Conservation (phyloP, 2,888 invertebrate genomes). For the Panopea generosa region DNA sequence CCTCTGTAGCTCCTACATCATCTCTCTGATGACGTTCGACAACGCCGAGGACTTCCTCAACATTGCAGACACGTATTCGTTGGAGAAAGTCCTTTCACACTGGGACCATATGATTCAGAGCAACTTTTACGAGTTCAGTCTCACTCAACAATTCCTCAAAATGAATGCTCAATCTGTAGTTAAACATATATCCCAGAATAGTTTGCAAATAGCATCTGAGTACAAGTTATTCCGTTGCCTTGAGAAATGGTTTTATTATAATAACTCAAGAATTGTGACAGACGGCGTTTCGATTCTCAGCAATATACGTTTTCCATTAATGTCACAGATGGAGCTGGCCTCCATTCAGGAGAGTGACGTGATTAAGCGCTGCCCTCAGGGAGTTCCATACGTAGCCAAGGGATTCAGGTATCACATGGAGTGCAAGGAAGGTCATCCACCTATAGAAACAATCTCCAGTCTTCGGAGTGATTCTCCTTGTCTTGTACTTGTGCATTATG, state of each 20-base stretch:
- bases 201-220: slow-evolving; percentile 77
- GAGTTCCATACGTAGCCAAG: slow-evolving; percentile 72
- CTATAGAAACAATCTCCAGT: slow-evolving; percentile 73
- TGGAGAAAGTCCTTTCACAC: slow-evolving; percentile 77
- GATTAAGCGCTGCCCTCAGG: slow-evolving; percentile 73
- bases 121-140: slow-evolving; percentile 81
- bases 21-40: slow-evolving; percentile 82
- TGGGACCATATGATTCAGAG: slow-evolving; percentile 82
- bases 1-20: slow-evolving; percentile 83
- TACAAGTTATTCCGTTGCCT: slow-evolving; percentile 78
- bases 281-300: slow-evolving; percentile 72
- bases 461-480: slow-evolving; percentile 71
- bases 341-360: slow-evolving; percentile 76
- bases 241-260: slow-evolving; percentile 79
- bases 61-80: slow-evolving; percentile 83
- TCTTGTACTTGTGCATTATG: slow-evolving; percentile 80
- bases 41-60: slow-evolving; percentile 83
- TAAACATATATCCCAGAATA: slow-evolving; percentile 77
- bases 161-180: slow-evolving; percentile 74
- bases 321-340: slow-evolving; percentile 80
- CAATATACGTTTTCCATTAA: slow-evolving; percentile 81
- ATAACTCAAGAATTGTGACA: slow-evolving; percentile 67
- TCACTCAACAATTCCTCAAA: slow-evolving; percentile 79
- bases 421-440: slow-evolving; percentile 78
- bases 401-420: slow-evolving; percentile 79